phyloP scores from a whole-genome alignment of 2,888 invertebrate species.

The Synergus gifuensis region DNA sequence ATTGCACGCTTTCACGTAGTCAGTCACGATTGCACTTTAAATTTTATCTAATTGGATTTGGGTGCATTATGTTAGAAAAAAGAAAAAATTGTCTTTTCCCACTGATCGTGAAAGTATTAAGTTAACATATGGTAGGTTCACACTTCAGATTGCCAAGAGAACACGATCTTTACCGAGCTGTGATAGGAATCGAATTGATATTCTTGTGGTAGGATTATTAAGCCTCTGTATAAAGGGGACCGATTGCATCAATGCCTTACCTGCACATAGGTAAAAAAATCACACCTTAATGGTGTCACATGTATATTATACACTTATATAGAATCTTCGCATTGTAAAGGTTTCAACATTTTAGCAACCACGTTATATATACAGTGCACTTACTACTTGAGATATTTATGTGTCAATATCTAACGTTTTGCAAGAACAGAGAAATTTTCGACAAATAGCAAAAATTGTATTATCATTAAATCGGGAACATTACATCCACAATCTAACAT shows the following conservation, averaged over 20 bases:
- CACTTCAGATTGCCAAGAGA: not conserved
- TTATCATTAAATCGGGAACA: not conserved
- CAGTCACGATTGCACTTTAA: not conserved
- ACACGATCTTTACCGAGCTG: not conserved
- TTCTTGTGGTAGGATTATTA: conserved; percentile 8
- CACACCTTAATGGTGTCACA: not conserved
- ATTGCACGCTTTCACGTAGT: conserved; percentile 3
- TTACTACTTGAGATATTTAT: not conserved
- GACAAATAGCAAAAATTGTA: not conserved
- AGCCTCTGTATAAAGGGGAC: not conserved
- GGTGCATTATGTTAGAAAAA: not conserved
- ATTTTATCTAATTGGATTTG: not conserved
- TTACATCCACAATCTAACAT: not conserved
- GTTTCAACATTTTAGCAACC: not conserved
- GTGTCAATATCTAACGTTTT: not conserved
- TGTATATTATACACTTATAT: not conserved
- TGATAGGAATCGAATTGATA: not conserved
- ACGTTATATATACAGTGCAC: not conserved
- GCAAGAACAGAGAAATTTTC: not conserved
- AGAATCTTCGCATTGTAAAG: not conserved
- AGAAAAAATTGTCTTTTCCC: not conserved
- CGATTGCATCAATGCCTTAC: not conserved
- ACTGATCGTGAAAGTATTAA: conserved; percentile 7
- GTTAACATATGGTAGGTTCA: not conserved
- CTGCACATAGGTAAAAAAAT: not conserved